These are phyloP conservation scores for Brotula barbata DNA, from an alignment of 2,797 vertebrate species.

Conservation along the genomic window DNA sequence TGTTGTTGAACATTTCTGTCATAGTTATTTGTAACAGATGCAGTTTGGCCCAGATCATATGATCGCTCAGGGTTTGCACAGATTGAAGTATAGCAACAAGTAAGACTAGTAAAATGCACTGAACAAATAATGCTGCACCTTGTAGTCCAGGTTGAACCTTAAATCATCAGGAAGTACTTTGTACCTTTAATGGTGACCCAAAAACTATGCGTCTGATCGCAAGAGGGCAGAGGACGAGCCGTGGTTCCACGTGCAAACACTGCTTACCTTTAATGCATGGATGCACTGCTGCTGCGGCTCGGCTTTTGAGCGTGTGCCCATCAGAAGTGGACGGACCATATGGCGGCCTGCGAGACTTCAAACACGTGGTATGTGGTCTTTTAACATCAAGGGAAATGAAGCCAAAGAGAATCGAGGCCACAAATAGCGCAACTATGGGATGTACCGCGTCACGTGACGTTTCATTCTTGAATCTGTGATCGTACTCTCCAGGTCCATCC, in stretches of 20 bases:
- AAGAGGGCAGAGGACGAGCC: neutral
- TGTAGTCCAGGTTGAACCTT: no score
- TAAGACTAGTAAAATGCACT: no score
- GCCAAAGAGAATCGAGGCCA: constrained; percentile 39
- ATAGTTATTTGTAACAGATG: no score
- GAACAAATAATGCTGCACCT: no score
- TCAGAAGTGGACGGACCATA: constrained; percentile 28
- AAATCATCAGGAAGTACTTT: no score
- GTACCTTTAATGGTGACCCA: no score
- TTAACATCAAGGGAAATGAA: constrained; percentile 50
- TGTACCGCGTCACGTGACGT: constrained; percentile 24
- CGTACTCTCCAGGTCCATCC: constrained; percentile 43
- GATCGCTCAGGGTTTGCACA: no score
- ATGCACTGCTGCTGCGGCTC: neutral
- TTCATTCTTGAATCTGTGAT: constrained; percentile 57
- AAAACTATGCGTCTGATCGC: neutral
- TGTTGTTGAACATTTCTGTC: no score
- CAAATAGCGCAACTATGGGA: constrained; percentile 34
- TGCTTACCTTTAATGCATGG: neutral
- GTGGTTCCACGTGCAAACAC: neutral
- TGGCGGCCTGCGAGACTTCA: constrained; percentile 34
- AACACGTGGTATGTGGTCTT: constrained; percentile 37
- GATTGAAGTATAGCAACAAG: no score
- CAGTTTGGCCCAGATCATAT: no score
- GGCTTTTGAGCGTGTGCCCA: constrained; percentile 4